Evolutionary conservation across 2,113 vertebrate genomes (phyloP).

Genomic region (Toxostoma redivivum): DNA sequence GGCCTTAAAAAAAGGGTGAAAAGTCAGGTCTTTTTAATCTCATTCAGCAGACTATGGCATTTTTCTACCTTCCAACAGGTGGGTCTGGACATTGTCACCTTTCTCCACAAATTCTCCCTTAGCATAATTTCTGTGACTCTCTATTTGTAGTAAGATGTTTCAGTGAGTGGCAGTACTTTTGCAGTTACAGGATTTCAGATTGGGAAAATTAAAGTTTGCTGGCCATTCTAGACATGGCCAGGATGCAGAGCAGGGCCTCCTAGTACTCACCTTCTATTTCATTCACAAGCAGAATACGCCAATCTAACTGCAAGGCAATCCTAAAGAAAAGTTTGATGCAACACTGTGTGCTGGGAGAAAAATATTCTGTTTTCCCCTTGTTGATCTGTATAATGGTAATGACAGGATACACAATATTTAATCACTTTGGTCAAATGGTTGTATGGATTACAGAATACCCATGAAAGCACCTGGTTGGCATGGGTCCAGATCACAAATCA

Average conservation of each 20-base stretch:
- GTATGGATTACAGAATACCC: background rate
- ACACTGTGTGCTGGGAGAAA: rapidly evolving
- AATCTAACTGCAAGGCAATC: background rate
- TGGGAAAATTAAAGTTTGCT: background rate
- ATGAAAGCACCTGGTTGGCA: background rate
- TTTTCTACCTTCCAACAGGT: background rate
- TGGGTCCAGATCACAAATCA: background rate
- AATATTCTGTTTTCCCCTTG: background rate
- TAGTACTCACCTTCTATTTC: background rate
- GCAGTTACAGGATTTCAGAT: background rate
- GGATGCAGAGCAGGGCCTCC: background rate
- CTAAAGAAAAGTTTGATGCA: background rate
- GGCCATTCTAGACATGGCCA: background rate
- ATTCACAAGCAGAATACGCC: background rate
- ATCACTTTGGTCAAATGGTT: background rate
- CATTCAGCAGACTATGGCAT: background rate
- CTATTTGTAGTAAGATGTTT: background rate
- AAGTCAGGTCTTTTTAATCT: background rate
- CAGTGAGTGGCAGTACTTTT: background rate
- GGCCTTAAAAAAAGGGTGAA: background rate
- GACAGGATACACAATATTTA: background rate
- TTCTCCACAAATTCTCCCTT: background rate
- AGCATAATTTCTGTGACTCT: background rate
- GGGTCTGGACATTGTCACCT: background rate
- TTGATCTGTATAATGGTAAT: background rate